A percentile compares a stretch with the other conserved stretches of the same genome.
Evolutionary conservation across 2,888 invertebrate genomes (phyloP).

Genomic region (Camponotus fellah): DNA sequence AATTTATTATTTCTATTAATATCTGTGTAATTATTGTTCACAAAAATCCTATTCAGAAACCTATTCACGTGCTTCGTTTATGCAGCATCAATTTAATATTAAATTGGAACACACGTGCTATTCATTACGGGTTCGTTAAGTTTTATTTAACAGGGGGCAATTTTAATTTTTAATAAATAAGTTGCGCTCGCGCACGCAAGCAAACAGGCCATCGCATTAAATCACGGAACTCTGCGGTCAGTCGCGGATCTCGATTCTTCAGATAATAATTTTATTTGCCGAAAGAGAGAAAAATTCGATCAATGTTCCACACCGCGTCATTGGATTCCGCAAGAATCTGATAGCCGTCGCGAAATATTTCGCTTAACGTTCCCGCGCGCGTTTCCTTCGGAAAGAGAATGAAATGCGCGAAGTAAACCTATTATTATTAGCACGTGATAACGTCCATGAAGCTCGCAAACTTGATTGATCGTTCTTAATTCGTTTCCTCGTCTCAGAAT

Average conservation of each 20-base stretch:
- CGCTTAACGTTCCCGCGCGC: constrained; percentile 58
- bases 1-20: background rate
- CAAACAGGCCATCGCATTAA: constrained; percentile 33
- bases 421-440: constrained; percentile 28
- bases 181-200: constrained; percentile 14
- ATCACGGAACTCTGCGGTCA: constrained; percentile 40
- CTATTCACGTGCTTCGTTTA: background rate
- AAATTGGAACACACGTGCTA: background rate
- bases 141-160: constrained; percentile 15
- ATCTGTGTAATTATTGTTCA: background rate
- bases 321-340: constrained; percentile 73
- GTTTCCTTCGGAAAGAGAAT: constrained; percentile 4
- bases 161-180: background rate
- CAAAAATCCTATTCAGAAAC: background rate
- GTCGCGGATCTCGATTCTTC: background rate
- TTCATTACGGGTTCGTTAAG: constrained; percentile 18
- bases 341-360: constrained; percentile 62
- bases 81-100: constrained; percentile 11
- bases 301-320: constrained; percentile 67
- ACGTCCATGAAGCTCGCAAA: background rate
- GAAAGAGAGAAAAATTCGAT: constrained; percentile 14
- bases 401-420: constrained; percentile 15
- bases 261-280: constrained; percentile 46
- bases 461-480: constrained; percentile 37
- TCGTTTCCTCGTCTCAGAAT: background rate